phyloP scores from a whole-genome alignment of 2,113 vertebrate species.

The Cygnus buccinator region DNA sequence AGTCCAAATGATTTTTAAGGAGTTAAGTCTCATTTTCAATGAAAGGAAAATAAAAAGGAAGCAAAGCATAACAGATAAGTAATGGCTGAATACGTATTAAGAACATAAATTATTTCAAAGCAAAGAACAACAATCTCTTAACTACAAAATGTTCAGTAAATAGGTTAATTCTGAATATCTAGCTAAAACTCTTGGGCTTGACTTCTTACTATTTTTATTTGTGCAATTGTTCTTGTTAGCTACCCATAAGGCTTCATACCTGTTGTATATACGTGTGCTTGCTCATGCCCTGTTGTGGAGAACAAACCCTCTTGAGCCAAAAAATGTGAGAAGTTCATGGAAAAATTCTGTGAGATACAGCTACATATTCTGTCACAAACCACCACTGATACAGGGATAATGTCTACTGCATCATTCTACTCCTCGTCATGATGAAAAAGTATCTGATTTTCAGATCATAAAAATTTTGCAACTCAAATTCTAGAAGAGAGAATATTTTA shows the following conservation, averaged over 20 bases:
- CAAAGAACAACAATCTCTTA: conserved; percentile 46
- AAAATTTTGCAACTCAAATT: not conserved
- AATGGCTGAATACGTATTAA: not conserved
- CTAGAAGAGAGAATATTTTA: not conserved
- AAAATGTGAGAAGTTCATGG: not conserved
- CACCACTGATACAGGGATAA: not conserved
- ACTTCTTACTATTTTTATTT: conserved; percentile 10
- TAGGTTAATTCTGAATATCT: not conserved
- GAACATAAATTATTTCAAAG: conserved; percentile 28
- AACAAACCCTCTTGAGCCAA: not conserved
- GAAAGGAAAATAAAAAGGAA: conserved; percentile 66
- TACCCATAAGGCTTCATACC: not conserved
- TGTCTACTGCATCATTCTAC: not conserved
- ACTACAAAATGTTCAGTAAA: conserved; percentile 23
- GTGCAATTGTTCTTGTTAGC: conserved; percentile 1
- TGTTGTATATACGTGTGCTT: not conserved
- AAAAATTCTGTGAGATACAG: not conserved
- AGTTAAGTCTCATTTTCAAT: conserved; percentile 45
- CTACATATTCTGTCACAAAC: not conserved
- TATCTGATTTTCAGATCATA: not conserved
- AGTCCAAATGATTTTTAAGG: conserved; percentile 54
- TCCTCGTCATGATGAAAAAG: not conserved
- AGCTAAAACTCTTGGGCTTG: not conserved
- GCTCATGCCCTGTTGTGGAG: not conserved
- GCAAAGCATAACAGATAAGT: conserved; percentile 43